Percentiles rank a stretch among this genome's conserved stretches.
These are phyloP conservation scores for Darwinula stevensoni DNA, from an alignment of 2,888 invertebrate species.

Conservation along the genomic window DNA sequence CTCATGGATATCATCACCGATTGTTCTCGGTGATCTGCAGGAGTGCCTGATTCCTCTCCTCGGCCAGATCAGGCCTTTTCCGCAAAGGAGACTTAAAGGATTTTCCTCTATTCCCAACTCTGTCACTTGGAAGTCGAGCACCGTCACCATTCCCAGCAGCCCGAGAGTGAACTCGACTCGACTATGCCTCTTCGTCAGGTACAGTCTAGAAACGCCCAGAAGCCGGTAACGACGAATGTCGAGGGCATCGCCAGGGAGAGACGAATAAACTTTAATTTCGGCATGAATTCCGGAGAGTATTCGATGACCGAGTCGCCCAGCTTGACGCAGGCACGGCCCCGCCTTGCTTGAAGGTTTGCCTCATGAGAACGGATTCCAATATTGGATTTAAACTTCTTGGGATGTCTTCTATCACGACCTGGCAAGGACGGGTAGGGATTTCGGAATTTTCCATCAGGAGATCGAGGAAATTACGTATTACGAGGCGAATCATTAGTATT, in stretches of 20 bases:
- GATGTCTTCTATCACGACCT: conserved; percentile 17
- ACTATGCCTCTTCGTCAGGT: not conserved
- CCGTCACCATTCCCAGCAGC: conserved; percentile 42
- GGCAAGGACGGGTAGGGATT: conserved; percentile 10
- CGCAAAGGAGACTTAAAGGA: conserved; percentile 16
- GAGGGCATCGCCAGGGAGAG: not conserved
- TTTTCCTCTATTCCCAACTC: not conserved
- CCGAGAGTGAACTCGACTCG: conserved; percentile 17
- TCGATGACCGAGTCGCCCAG: conserved; percentile 20
- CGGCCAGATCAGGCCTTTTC: conserved; percentile 18
- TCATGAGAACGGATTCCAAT: conserved; percentile 18
- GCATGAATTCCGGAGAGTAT: conserved; percentile 17
- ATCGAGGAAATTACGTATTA: no score
- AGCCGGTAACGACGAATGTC: no score
- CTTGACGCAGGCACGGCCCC: conserved; percentile 17
- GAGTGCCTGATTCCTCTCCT: conserved; percentile 18
- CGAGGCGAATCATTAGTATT: no score
- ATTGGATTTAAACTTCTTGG: conserved; percentile 18
- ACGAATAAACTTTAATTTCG: not conserved
- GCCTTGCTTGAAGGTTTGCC: conserved; percentile 20
- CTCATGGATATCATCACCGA: not conserved
- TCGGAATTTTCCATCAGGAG: no score
- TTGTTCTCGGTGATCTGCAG: conserved; percentile 33
- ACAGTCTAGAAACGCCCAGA: not conserved
- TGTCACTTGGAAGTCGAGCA: conserved; percentile 58